Evolutionary conservation across 2,888 invertebrate species (phyloP), one percentile per base, ranked within the genome.

Genomic region (Cordylochernes scorpioides): DNA sequence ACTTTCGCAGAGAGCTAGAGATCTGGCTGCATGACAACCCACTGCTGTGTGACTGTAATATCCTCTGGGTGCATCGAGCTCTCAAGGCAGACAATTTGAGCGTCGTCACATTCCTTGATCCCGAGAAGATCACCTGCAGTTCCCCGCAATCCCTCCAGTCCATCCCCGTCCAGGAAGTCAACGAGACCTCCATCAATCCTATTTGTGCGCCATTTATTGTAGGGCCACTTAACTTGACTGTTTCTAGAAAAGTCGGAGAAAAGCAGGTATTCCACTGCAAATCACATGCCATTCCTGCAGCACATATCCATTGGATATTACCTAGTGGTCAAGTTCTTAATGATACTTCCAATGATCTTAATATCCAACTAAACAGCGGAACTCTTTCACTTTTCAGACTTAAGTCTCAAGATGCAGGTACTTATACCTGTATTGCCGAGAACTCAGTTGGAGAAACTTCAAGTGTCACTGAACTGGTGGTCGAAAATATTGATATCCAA

Each of bases 21-120:
- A 29, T 38, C 15, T 33, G 31, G 26, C 40, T 57, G 9, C 47
- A 52, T 32, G 49, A 51, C 27, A 57, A 57, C 39, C 55, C 54
- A 5, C 40, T 58, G 3, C 44, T 44, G 17, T 58, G 58, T 43
- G 57, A 58, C 42, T 58, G 58, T 39, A 57, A 57, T 43, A 43
- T 47, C 4, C 35, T 43, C 8, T 49, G 48, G 48, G 35, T 49
- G 16, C 27, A 33, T n/a, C 31, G 44, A 15, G 25, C 32, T n/a
- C 15, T 44, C 15, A 30, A 13, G 8, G 18, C 19, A 14, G 32
- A 25, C 15, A 38, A 28, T 24, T 27, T 28, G 16, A 39, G 12
- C 7, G 24, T 30, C 12, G 24, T 47, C 38, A 31, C 39, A 33
- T 39, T 45, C 22, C 27, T 29, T 5, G 45, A 49, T 25, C 41